These are phyloP conservation scores for Euclidia mi DNA, from an alignment of 2,888 invertebrate genomes.

Conservation along the genomic window DNA sequence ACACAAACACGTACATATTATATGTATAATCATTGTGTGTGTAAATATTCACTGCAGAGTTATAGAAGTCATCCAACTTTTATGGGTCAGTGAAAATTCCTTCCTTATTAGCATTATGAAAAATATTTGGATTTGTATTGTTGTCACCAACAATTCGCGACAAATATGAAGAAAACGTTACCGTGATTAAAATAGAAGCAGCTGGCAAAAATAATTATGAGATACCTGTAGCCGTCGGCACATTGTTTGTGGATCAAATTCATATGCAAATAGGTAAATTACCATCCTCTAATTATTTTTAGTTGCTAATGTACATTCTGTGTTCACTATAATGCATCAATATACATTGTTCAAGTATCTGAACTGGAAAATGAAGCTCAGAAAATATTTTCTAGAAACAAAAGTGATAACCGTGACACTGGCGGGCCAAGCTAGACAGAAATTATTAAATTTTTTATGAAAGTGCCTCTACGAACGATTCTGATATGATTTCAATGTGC, in stretches of 20 bases:
- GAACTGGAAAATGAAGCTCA: slow-evolving; percentile 6
- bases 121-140: background rate
- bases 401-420: background rate
- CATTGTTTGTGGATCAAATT: slow-evolving; percentile 22
- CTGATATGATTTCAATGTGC: slow-evolving; percentile 1
- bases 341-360: slow-evolving; percentile 17
- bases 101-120: background rate
- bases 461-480: background rate
- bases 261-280: slow-evolving; percentile 16
- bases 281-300: slow-evolving; percentile 34
- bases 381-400: slow-evolving; percentile 21
- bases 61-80: background rate
- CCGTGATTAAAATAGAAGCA: slow-evolving; percentile 35
- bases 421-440: background rate
- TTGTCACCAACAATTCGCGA: background rate
- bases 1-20: no score
- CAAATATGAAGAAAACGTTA: slow-evolving; percentile 32
- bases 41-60: background rate
- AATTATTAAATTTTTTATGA: background rate
- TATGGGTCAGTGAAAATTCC: background rate
- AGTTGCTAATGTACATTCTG: slow-evolving; percentile 28
- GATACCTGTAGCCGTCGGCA: slow-evolving; percentile 5
- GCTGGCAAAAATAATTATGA: slow-evolving; percentile 33
- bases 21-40: background rate
- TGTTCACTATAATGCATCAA: slow-evolving; percentile 34